phyloP scores from a whole-genome alignment of 2,113 vertebrate genomes.

The Podilymbus podiceps region DNA sequence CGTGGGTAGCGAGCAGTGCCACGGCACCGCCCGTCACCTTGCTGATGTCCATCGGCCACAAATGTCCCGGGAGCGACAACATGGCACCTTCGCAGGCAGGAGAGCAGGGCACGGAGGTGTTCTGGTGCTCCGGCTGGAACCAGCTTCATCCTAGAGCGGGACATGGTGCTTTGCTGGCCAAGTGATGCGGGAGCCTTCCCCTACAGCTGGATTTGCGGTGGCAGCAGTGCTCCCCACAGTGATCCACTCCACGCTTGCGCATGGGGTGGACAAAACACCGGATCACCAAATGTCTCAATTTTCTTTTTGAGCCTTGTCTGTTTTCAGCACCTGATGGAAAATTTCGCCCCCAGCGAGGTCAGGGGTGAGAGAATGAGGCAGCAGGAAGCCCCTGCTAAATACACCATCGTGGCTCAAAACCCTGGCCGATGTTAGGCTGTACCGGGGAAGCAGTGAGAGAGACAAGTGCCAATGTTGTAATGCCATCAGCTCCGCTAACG shows the following conservation, averaged over 20 bases:
- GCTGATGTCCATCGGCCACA: fast-evolving
- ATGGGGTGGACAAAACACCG: fast-evolving
- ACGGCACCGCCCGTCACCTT: not conserved
- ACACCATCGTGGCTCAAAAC: not conserved
- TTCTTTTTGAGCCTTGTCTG: not conserved
- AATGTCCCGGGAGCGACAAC: fast-evolving
- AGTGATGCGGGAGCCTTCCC: not conserved
- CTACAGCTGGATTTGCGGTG: not conserved
- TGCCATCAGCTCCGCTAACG: not conserved
- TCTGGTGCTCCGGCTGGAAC: not conserved
- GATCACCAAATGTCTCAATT: not conserved
- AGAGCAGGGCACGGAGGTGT: not conserved
- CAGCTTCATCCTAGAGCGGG: not conserved
- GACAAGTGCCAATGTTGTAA: not conserved
- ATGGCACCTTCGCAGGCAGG: not conserved
- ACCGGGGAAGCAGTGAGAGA: not conserved
- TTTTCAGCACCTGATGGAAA: not conserved
- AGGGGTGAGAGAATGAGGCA: not conserved
- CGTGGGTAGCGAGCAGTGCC: not conserved
- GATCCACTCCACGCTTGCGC: fast-evolving
- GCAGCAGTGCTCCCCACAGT: fast-evolving
- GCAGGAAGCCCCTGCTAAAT: not conserved
- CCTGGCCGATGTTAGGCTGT: not conserved
- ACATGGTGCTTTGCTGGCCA: fast-evolving
- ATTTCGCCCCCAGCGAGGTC: not conserved